Evolutionary conservation across 1,140 invertebrate genomes (phyloP), one percentile per base, ranked within the genome.

Genomic region (Bombus pyrosoma): DNA sequence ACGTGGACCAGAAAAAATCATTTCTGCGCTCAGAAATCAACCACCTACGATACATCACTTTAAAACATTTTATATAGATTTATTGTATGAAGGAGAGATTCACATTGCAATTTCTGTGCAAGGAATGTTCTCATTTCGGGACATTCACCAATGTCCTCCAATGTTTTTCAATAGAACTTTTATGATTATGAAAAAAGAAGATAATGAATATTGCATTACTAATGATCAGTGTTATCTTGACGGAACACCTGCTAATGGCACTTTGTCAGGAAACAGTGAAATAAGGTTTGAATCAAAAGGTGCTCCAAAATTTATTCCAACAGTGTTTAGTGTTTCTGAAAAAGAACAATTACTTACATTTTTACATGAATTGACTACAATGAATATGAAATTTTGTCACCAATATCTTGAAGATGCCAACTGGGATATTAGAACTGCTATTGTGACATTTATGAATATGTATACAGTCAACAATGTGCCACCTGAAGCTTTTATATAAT

Each of bases 181-280:
- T 37, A 91, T 95, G 10, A 89, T 95, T 3, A 86, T 90, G n/a
- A 90, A 91, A 6, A 93, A 92, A 69, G 94, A 95, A 37, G 95
- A 95, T 41, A 91, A 93, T 74, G 94, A 95, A 87, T 95, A 93
- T 84, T 92, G 93, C 37, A 95, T 95, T 47, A 85, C 91, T 5
- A 95, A 95, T 86, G 95, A 95, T 90, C 91, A 95, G 68, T 95
- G 93, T 87, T 93, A 95, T 73, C 86, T 95, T 10, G 91, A 93
- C 22, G 92, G 92, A 81, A 91, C 87, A 34, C 85, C 91, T 32
- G 53, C 90, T 6, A 91, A 83, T 72, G 90, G 86, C 43, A 86
- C 76, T 72, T 22, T 78, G 13, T 84, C 28, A 79, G 79, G 80
- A 71, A 89, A 47, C 75, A 83, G 68, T 22, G 86, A 90, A 59